These are phyloP conservation scores for Euura lappo DNA, from an alignment of 1,140 invertebrate genomes.

Conservation along the genomic window DNA sequence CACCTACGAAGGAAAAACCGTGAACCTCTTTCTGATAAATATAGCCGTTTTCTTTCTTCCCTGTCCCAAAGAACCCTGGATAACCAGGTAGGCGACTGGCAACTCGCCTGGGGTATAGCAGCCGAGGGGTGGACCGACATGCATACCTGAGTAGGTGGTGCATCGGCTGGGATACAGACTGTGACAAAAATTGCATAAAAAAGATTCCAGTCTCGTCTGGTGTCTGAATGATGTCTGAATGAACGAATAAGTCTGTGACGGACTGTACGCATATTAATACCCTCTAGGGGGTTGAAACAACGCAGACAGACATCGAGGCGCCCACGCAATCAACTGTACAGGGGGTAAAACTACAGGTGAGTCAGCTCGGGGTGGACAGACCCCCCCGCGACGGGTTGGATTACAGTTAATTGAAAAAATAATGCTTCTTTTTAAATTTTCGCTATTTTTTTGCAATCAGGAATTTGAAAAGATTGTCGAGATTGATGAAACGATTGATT, in stretches of 20 bases:
- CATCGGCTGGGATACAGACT: background rate
- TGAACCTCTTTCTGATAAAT: too few relatives aligned
- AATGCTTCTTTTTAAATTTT: background rate
- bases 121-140: background rate
- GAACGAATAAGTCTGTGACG: background rate
- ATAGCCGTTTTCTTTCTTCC: too few relatives aligned
- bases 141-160: background rate
- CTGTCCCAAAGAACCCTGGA: background rate
- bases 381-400: background rate
- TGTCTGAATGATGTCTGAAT: too few relatives aligned
- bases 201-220: too few relatives aligned
- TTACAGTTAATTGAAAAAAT: background rate
- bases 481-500: too few relatives aligned
- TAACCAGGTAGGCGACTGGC: background rate
- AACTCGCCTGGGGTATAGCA: background rate
- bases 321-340: constrained; percentile 38
- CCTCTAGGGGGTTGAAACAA: background rate
- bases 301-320: constrained; percentile 43
- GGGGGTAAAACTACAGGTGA: background rate
- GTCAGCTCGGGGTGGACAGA: background rate
- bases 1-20: too few relatives aligned
- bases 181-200: background rate
- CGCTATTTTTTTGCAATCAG: too few relatives aligned
- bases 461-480: too few relatives aligned
- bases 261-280: background rate